Conservation (phyloP, 2,888 invertebrate genomes). For the Dynastes grantii region DNA sequence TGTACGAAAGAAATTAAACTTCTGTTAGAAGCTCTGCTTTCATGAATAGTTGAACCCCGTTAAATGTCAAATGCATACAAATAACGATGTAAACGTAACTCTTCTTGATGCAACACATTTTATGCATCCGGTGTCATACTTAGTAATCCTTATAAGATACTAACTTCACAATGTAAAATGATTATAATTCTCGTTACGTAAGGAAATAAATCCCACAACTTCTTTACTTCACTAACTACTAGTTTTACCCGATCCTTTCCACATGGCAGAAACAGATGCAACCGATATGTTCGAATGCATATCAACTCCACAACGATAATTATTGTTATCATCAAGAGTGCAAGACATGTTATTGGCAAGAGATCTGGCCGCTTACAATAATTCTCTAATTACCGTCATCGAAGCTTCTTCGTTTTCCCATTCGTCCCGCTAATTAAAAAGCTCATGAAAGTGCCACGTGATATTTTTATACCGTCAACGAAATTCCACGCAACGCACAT, state of each 20-base stretch:
- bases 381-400: slow-evolving; percentile 46
- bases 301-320: slow-evolving; percentile 6
- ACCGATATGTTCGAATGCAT: neutral
- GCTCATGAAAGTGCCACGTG: slow-evolving; percentile 48
- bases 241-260: slow-evolving; percentile 5
- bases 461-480: slow-evolving; percentile 49
- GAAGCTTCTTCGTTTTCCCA: slow-evolving; percentile 12
- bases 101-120: too few relatives aligned
- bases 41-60: too few relatives aligned
- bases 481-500: slow-evolving; percentile 45
- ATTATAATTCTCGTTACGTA: too few relatives aligned
- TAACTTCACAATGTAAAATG: too few relatives aligned
- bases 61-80: too few relatives aligned
- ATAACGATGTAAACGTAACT: too few relatives aligned
- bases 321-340: slow-evolving; percentile 17
- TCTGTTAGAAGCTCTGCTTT: too few relatives aligned
- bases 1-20: too few relatives aligned
- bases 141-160: too few relatives aligned
- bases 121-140: too few relatives aligned
- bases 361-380: slow-evolving; percentile 31
- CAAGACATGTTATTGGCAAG: slow-evolving; percentile 43
- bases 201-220: neutral
- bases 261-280: slow-evolving; percentile 9
- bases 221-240: slow-evolving; percentile 7
- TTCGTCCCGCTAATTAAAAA: slow-evolving; percentile 42